These are phyloP conservation scores for Cheilosia urbana DNA, from an alignment of 2,888 invertebrate genomes.

Conservation along the genomic window DNA sequence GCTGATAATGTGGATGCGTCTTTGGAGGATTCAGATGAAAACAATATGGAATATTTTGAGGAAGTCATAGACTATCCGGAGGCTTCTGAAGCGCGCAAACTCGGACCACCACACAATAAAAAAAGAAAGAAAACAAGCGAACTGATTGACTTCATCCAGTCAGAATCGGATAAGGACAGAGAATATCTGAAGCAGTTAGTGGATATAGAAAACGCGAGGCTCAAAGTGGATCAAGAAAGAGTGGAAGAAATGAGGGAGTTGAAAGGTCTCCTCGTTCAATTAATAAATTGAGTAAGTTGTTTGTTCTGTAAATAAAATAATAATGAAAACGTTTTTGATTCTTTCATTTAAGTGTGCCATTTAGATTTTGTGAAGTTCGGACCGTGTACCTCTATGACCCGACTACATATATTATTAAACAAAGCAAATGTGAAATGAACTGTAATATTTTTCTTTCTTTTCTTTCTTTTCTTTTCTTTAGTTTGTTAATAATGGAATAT, in stretches of 20 bases:
- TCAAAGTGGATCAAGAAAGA: slow-evolving; percentile 9
- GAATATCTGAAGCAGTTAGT: slow-evolving; percentile 16
- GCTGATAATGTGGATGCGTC: background rate
- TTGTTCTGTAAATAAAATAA: slow-evolving; percentile 3
- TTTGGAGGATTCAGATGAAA: slow-evolving; percentile 5
- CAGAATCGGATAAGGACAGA: slow-evolving; percentile 10
- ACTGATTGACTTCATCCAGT: slow-evolving; percentile 7
- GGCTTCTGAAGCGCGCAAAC: slow-evolving; percentile 1
- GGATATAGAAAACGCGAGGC: background rate
- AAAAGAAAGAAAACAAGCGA: background rate
- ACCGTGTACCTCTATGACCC: background rate
- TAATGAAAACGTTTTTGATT: background rate
- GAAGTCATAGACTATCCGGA: background rate
- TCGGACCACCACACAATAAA: background rate
- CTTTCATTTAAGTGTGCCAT: slow-evolving; percentile 2
- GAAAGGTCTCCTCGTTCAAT: slow-evolving; percentile 1
- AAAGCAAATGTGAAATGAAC: slow-evolving; percentile 1
- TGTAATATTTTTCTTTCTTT: slow-evolving; percentile 11
- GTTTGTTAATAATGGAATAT: background rate
- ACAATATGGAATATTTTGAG: background rate
- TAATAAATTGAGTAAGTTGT: slow-evolving; percentile 12
- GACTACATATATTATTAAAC: background rate
- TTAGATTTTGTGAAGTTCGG: background rate
- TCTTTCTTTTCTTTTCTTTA: slow-evolving; percentile 6
- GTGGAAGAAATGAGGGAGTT: slow-evolving; percentile 10